A percentile compares a stretch with the other conserved stretches of the same genome.
Conservation (phyloP, 2,797 vertebrate genomes). For the Sebastiscus tertius region DNA sequence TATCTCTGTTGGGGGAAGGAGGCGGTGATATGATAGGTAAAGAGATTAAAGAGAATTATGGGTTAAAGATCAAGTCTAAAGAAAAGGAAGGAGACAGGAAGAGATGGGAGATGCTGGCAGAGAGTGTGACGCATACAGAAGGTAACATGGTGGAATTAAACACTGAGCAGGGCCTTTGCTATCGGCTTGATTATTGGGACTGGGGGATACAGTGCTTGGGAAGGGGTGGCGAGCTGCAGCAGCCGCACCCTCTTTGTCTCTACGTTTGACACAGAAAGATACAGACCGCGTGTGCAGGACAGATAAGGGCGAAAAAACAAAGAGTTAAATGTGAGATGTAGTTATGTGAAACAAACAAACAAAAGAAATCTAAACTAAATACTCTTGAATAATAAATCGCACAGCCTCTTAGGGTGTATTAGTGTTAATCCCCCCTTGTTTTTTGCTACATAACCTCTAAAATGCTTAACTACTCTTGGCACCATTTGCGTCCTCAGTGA, state of each 20-base stretch:
- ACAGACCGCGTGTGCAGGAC: conserved; percentile 47
- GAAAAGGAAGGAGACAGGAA: conserved; percentile 34
- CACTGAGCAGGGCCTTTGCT: not conserved
- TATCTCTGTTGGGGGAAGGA: not conserved
- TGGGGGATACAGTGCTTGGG: not conserved
- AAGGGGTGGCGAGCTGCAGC: conserved; percentile 10
- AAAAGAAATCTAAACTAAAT: not conserved
- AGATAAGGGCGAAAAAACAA: conserved; percentile 62
- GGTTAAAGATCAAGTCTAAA: conserved; percentile 1
- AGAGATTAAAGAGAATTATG: not conserved
- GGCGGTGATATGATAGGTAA: not conserved
- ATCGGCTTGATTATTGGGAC: conserved; percentile 33
- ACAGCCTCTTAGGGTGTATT: conserved; percentile 19
- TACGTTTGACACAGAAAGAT: conserved; percentile 57
- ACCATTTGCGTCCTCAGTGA: not conserved
- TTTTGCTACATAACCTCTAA: conserved; percentile 6
- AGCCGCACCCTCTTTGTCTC: conserved; percentile 52
- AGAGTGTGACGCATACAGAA: not conserved
- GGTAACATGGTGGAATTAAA: conserved; percentile 17
- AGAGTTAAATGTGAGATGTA: not conserved
- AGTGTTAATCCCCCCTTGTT: conserved; percentile 23
- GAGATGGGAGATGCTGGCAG: conserved; percentile 18
- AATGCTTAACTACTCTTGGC: not conserved
- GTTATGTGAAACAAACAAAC: conserved; percentile 29
- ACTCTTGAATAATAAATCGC: not conserved